These are phyloP conservation scores for Papilio demoleus DNA, from an alignment of 2,888 invertebrate species.

Conservation along the genomic window DNA sequence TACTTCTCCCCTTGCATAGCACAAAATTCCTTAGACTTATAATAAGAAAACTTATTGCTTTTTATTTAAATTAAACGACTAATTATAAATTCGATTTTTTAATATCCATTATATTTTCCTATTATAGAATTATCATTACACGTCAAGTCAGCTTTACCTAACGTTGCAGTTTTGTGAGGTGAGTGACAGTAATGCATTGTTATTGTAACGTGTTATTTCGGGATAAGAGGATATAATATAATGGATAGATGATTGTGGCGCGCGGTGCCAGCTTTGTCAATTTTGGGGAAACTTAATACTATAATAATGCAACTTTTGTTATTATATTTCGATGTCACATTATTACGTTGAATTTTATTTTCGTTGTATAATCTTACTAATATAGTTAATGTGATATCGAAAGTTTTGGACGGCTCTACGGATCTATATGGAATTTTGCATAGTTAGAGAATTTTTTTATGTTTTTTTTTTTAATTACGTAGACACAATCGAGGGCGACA, in stretches of 20 bases:
- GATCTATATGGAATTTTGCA: no score
- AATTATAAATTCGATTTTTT: neutral
- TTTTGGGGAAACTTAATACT: neutral
- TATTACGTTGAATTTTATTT: no score
- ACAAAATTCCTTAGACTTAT: no score
- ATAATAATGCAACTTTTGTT: slow-evolving; percentile 6
- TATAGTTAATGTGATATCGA: no score
- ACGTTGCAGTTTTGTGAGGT: slow-evolving; percentile 42
- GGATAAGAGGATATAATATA: slow-evolving; percentile 27
- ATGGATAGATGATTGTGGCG: slow-evolving; percentile 19
- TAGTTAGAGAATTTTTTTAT: no score
- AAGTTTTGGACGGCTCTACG: no score
- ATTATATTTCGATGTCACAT: neutral
- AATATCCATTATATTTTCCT: neutral
- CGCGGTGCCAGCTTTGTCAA: slow-evolving; percentile 2
- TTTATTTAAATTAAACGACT: neutral
- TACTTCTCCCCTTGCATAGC: neutral
- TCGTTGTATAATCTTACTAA: no score
- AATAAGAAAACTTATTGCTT: no score
- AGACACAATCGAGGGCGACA: no score
- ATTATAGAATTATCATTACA: neutral
- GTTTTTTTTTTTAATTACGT: no score
- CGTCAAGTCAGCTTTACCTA: neutral
- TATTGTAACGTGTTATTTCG: slow-evolving; percentile 41
- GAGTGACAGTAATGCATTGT: slow-evolving; percentile 57